Percentiles rank a stretch among this genome's conserved stretches.
phyloP scores from a whole-genome alignment of 2,888 invertebrate species.

The Drosophila dives region DNA sequence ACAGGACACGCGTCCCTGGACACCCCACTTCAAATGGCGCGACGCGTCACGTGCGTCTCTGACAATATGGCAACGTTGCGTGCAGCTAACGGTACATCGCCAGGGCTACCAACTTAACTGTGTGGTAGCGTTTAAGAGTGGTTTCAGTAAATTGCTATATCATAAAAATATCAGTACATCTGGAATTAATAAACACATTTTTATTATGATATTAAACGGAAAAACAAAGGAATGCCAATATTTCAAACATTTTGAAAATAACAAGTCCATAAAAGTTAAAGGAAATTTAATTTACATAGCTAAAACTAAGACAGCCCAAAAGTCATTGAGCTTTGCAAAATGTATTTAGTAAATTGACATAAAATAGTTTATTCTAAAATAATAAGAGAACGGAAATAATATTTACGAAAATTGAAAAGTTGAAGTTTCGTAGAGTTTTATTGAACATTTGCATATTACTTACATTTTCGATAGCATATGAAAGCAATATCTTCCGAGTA shows the following conservation, averaged over 20 bases:
- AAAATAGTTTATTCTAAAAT: not conserved
- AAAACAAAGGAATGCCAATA: not conserved
- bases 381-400: not conserved
- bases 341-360: not conserved
- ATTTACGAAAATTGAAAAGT: not conserved
- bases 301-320: not conserved
- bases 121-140: not conserved
- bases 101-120: constrained; percentile 56
- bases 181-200: not conserved
- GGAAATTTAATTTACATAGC: not conserved
- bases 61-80: constrained; percentile 69
- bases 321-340: not conserved
- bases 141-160: constrained; percentile 3
- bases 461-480: not conserved
- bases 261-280: not conserved
- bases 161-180: constrained; percentile 6
- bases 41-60: constrained; percentile 62
- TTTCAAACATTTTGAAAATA: not conserved
- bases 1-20: constrained; percentile 72
- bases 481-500: not conserved
- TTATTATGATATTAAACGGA: not conserved
- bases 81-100: constrained; percentile 50
- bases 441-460: not conserved
- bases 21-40: constrained; percentile 32
- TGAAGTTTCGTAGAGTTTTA: not conserved